Percentiles rank a stretch among this genome's conserved stretches.
Evolutionary conservation across 2,888 invertebrate species (phyloP).

Genomic region (Hylaea fasciaria): DNA sequence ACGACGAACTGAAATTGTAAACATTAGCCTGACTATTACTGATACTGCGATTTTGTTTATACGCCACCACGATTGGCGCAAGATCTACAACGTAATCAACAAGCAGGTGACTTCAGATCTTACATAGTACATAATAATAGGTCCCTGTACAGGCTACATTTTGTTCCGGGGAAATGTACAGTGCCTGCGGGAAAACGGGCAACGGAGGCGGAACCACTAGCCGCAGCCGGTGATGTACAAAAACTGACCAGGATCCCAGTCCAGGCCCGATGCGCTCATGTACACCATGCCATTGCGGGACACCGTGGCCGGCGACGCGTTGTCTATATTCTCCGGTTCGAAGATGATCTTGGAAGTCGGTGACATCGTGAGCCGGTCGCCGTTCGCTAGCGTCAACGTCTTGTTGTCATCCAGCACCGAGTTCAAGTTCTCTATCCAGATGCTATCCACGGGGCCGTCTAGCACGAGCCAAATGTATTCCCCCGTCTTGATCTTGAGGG

Average conservation of each 20-base stretch:
- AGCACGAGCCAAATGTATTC: constrained; percentile 97
- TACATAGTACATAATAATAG: too few species aligned
- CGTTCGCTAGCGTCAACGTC: constrained; percentile 97
- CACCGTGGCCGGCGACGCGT: constrained; percentile 98
- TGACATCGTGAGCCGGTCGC: constrained; percentile 97
- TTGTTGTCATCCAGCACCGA: constrained; percentile 98
- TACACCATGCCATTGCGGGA: constrained; percentile 97
- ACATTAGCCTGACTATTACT: background rate
- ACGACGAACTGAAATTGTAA: constrained; percentile 86
- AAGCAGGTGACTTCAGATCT: too few species aligned
- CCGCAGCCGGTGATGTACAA: background rate
- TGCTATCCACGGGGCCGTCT: constrained; percentile 98
- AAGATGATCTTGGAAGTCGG: constrained; percentile 98
- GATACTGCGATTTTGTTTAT: too few species aligned
- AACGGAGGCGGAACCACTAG: too few species aligned
- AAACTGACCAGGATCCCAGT: constrained; percentile 91
- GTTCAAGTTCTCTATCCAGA: constrained; percentile 99
- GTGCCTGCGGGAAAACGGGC: too few species aligned
- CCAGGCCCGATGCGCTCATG: constrained; percentile 98
- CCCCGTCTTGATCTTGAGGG: constrained; percentile 93
- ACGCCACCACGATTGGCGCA: too few species aligned
- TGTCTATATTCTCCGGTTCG: constrained; percentile 98
- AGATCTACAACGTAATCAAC: too few species aligned
- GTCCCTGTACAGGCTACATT: too few species aligned
- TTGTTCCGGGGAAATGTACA: too few species aligned